phyloP scores from a whole-genome alignment of 1,140 invertebrate species.

The Phenacoccus solenopsis region DNA sequence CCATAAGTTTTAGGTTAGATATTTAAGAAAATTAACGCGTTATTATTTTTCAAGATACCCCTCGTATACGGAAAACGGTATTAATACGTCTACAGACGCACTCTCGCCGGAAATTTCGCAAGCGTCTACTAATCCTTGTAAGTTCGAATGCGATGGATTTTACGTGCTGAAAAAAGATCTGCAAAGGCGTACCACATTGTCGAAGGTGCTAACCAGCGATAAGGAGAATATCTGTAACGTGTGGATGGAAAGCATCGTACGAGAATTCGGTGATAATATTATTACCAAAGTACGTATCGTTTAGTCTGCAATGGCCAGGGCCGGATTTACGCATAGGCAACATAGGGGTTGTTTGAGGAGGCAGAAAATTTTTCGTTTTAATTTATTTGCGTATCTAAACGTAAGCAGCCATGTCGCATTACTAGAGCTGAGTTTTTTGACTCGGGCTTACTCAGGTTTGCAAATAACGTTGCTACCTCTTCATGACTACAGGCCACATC shows the following conservation, averaged over 20 bases:
- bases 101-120: constrained; percentile 59
- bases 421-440: no score
- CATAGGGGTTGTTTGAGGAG: no score
- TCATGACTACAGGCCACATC: no score
- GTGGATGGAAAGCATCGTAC: constrained; percentile 63
- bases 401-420: no score
- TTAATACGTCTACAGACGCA: constrained; percentile 58
- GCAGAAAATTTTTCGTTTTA: no score
- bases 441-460: no score
- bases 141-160: constrained; percentile 73
- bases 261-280: constrained; percentile 44
- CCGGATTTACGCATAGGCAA: no score
- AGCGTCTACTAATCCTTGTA: constrained; percentile 29
- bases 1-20: no score
- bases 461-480: no score
- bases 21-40: no score
- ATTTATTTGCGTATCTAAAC: no score
- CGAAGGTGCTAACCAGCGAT: constrained; percentile 78
- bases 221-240: constrained; percentile 70
- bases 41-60: not conserved
- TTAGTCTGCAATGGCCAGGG: no score
- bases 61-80: not conserved
- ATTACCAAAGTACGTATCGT: not conserved
- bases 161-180: constrained; percentile 95
- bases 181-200: constrained; percentile 80